Evolutionary conservation across 2,113 vertebrate genomes (phyloP).

Genomic region (Peromyscus leucopus): DNA sequence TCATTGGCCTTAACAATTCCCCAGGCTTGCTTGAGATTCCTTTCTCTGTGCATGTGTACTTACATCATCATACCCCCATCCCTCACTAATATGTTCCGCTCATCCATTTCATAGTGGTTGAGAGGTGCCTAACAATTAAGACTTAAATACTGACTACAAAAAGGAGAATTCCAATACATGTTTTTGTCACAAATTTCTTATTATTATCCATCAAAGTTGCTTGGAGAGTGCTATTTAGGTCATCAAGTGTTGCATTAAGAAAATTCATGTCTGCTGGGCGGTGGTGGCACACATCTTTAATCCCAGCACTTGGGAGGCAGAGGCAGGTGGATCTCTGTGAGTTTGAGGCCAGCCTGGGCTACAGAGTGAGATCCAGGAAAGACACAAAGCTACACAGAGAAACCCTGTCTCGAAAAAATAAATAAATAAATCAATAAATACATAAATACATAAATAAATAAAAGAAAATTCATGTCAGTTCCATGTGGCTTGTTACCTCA

Average conservation of each 20-base stretch:
- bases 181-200: slow-evolving; percentile 29
- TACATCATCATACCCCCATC: neutral
- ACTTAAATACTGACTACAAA: neutral
- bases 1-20: slow-evolving; percentile 5
- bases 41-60: neutral
- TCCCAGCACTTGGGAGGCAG: too few species aligned
- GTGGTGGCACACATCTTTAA: too few species aligned
- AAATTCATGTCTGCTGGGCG: neutral
- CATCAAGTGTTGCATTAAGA: neutral
- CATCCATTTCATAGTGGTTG: neutral
- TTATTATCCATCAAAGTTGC: neutral
- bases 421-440: too few species aligned
- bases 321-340: too few species aligned
- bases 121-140: slow-evolving; percentile 35
- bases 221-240: neutral
- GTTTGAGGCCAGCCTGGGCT: too few species aligned
- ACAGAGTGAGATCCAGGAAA: too few species aligned
- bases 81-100: slow-evolving; percentile 2
- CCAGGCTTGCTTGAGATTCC: neutral
- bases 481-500: neutral
- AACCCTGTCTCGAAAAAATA: too few species aligned
- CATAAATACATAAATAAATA: too few species aligned
- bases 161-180: slow-evolving; percentile 45
- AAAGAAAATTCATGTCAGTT: neutral
- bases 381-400: too few species aligned